Evolutionary conservation across 2,888 invertebrate genomes (phyloP).

Genomic region (Andrena bicolor): DNA sequence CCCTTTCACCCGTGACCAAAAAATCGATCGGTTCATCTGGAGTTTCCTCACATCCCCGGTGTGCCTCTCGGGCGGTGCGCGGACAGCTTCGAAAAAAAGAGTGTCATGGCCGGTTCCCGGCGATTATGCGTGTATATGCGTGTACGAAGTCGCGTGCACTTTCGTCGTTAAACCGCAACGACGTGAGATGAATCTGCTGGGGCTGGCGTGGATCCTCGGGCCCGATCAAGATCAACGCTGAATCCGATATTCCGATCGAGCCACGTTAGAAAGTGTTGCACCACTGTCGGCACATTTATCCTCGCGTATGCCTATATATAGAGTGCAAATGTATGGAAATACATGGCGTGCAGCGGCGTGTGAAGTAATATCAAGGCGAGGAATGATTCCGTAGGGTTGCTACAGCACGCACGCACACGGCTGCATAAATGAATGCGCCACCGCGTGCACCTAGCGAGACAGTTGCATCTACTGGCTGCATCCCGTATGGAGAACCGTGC

Average conservation of each 20-base stretch:
- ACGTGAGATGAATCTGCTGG: conserved; percentile 68
- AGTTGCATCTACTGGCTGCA: conserved; percentile 14
- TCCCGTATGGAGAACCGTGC: neutral
- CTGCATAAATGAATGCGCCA: conserved; percentile 11
- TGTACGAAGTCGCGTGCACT: conserved; percentile 54
- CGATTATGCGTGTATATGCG: conserved; percentile 45
- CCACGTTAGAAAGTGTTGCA: conserved; percentile 63
- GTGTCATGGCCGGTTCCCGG: conserved; percentile 76
- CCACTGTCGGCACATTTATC: conserved; percentile 34
- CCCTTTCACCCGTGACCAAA: conserved; percentile 26
- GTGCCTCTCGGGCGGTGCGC: conserved; percentile 36
- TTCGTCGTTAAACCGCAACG: conserved; percentile 69
- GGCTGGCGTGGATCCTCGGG: conserved; percentile 33
- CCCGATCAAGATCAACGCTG: conserved; percentile 49
- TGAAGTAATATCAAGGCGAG: conserved; percentile 24
- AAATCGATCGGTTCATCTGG: conserved; percentile 18
- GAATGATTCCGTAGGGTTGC: conserved; percentile 19
- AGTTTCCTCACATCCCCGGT: conserved; percentile 47
- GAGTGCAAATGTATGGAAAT: conserved; percentile 20
- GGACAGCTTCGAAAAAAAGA: conserved; percentile 66
- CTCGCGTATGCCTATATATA: conserved; percentile 19
- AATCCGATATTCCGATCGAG: conserved; percentile 48
- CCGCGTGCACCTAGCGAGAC: neutral
- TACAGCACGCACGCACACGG: conserved; percentile 7
- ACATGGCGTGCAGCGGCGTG: conserved; percentile 4